phyloP scores from a whole-genome alignment of 2,113 vertebrate species.

The Anser cygnoides region DNA sequence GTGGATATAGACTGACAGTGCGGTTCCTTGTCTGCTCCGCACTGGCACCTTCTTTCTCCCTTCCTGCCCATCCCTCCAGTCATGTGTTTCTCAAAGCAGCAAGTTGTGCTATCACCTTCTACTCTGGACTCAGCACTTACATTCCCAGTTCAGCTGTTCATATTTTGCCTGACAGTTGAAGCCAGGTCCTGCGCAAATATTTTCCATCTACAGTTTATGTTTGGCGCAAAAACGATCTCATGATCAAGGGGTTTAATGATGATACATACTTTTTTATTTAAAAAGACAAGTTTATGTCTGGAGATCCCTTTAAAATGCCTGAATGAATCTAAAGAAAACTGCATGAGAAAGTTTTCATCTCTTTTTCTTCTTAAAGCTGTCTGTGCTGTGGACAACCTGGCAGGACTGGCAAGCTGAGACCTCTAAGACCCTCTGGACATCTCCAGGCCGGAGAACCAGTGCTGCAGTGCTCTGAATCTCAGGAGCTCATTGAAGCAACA shows the following conservation, averaged over 20 bases:
- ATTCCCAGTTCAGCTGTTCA: slow-evolving; percentile 40
- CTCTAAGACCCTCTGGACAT: background rate
- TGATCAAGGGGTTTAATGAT: background rate
- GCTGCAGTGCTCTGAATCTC: background rate
- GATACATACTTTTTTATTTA: background rate
- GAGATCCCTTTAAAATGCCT: slow-evolving; percentile 9
- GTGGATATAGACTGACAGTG: background rate
- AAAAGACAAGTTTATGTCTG: slow-evolving; percentile 40
- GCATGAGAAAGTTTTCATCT: background rate
- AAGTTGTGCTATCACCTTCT: slow-evolving; percentile 2
- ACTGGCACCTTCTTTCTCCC: background rate
- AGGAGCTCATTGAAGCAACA: background rate
- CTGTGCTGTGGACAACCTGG: background rate
- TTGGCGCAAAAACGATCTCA: slow-evolving; percentile 28
- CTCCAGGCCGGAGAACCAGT: background rate
- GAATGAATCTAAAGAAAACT: background rate
- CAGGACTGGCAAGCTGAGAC: background rate
- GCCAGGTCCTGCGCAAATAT: slow-evolving; percentile 36
- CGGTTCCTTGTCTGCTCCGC: background rate
- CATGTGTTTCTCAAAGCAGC: background rate
- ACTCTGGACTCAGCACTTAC: background rate
- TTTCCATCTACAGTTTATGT: slow-evolving; percentile 58
- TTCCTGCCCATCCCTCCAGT: slow-evolving; percentile 5
- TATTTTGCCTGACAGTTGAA: background rate
- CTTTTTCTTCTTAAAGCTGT: background rate